phyloP scores from a whole-genome alignment of 1,140 invertebrate genomes.

The Eumeta japonica region DNA sequence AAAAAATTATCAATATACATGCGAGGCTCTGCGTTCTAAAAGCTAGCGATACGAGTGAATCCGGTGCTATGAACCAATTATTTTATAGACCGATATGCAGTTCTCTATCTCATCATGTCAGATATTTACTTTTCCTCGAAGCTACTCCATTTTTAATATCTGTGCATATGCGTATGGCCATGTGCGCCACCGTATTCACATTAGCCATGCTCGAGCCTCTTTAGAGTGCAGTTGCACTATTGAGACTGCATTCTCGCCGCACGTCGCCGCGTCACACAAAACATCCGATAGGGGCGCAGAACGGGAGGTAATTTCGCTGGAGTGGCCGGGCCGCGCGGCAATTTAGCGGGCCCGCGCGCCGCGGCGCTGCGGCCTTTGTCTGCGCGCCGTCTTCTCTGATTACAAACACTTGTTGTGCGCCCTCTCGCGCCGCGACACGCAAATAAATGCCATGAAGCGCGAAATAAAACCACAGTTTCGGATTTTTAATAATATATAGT shows the following conservation, averaged over 20 bases:
- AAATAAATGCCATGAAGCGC: constrained; percentile 1
- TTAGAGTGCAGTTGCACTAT: constrained; percentile 19
- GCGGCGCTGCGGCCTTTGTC: constrained; percentile 28
- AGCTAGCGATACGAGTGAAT: too few species aligned
- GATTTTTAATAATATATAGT: not conserved
- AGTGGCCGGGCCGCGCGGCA: constrained; percentile 28
- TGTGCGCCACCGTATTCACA: not conserved
- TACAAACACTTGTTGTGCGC: not conserved
- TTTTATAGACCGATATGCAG: too few species aligned
- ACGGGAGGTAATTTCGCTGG: constrained; percentile 42
- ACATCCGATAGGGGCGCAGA: constrained; percentile 39
- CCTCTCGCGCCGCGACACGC: constrained; percentile 1
- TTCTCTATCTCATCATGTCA: too few species aligned
- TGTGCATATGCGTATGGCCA: not conserved
- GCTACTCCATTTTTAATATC: not conserved
- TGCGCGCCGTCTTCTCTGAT: constrained; percentile 12
- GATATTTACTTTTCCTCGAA: not conserved
- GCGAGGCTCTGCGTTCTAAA: too few species aligned
- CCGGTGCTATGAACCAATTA: too few species aligned
- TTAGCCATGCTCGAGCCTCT: constrained; percentile 7
- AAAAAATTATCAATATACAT: too few species aligned
- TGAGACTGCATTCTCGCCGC: constrained; percentile 15
- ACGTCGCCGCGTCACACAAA: constrained; percentile 33
- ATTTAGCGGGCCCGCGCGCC: constrained; percentile 12
- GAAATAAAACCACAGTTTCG: constrained; percentile 2